Conservation (phyloP, 2,113 vertebrate genomes). For the Myotis yumanensis region DNA sequence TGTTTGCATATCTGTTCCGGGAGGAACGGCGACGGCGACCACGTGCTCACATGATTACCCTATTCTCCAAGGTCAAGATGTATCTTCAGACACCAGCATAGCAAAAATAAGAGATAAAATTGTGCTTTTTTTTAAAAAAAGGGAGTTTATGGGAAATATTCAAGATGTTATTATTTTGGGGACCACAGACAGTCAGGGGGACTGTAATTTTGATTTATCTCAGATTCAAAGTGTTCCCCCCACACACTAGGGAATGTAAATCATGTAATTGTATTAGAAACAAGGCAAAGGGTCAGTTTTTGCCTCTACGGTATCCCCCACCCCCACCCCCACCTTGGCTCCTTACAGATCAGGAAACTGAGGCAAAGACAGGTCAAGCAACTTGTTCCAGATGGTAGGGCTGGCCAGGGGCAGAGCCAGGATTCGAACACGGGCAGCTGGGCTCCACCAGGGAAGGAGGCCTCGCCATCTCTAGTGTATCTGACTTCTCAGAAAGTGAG, state of each 20-base stretch:
- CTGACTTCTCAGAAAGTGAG: neutral
- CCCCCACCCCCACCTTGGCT: neutral
- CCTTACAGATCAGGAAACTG: neutral
- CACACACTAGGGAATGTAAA: neutral
- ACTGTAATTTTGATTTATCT: neutral
- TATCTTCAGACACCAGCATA: neutral
- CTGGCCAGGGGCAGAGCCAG: neutral
- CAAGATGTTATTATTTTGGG: neutral
- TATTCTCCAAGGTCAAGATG: neutral
- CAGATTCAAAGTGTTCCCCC: neutral
- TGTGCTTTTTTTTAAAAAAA: neutral
- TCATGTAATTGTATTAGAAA: neutral
- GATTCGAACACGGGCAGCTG: neutral
- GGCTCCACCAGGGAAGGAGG: rapidly evolving
- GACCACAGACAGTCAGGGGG: neutral
- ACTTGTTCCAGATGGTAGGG: neutral
- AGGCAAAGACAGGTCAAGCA: neutral
- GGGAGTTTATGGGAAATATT: neutral
- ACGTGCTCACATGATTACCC: neutral
- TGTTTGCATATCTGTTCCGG: neutral
- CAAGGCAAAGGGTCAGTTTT: neutral
- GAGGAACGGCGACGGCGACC: neutral
- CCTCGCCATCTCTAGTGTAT: neutral
- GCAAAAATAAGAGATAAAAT: neutral
- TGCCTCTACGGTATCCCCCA: neutral